These are phyloP conservation scores for Noctua janthina DNA, from an alignment of 2,888 invertebrate genomes.

Conservation along the genomic window DNA sequence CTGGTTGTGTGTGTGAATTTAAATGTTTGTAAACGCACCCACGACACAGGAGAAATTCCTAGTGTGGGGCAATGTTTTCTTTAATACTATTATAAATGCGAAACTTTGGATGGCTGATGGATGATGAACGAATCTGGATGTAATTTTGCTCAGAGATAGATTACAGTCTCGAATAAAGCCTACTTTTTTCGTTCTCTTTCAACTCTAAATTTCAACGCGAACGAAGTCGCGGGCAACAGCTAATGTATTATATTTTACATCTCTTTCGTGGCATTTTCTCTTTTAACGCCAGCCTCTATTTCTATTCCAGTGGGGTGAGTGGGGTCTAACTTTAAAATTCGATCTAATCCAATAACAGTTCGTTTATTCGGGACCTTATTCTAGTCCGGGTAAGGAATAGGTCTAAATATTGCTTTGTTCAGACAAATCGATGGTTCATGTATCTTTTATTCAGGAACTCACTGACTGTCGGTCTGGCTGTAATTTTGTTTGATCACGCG, in stretches of 20 bases:
- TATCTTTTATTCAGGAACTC: constrained; percentile 8
- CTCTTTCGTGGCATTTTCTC: not conserved
- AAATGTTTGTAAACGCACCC: too few relatives aligned
- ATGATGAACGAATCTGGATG: not conserved
- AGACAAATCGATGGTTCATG: constrained; percentile 8
- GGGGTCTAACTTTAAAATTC: not conserved
- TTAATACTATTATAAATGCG: too few relatives aligned
- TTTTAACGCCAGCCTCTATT: not conserved
- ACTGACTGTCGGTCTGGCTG: not conserved
- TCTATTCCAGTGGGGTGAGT: too few relatives aligned
- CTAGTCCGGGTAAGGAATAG: not conserved
- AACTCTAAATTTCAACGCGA: too few relatives aligned
- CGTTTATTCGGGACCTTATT: not conserved
- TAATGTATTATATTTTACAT: not conserved
- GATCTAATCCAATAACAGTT: not conserved
- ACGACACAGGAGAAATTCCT: too few relatives aligned
- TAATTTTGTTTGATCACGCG: constrained; percentile 3
- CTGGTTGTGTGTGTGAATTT: too few relatives aligned
- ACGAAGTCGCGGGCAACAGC: not conserved
- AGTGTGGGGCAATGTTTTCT: too few relatives aligned
- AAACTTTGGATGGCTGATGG: too few relatives aligned
- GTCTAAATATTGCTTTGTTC: constrained; percentile 17
- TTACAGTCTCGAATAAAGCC: too few relatives aligned
- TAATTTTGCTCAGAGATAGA: not conserved
- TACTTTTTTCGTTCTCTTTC: too few relatives aligned